A percentile compares a stretch with the other conserved stretches of the same genome.
Evolutionary conservation across 2,888 invertebrate genomes (phyloP).

Genomic region (Ochlodes sylvanus): DNA sequence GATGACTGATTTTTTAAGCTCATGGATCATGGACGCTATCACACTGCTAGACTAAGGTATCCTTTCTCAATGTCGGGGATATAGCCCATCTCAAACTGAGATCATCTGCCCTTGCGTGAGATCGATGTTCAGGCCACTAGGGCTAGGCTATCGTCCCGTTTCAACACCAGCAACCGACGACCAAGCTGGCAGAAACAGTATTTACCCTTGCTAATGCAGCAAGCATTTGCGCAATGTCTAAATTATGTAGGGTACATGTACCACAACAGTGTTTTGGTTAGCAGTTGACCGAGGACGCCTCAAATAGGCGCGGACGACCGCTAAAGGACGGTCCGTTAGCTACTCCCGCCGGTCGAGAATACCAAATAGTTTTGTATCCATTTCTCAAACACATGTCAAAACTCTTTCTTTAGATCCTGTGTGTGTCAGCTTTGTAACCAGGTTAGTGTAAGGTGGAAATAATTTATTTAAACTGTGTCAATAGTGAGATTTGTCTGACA

Average conservation of each 20-base stretch:
- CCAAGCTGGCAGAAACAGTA: too few species aligned
- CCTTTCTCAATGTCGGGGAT: too few species aligned
- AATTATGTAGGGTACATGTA: not conserved
- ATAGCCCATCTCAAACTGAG: too few species aligned
- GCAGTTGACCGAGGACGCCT: slow-evolving; percentile 5
- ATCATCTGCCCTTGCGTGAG: too few species aligned
- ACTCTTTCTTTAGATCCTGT: slow-evolving; percentile 33
- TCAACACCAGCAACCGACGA: too few species aligned
- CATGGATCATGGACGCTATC: too few species aligned
- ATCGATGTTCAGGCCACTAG: too few species aligned
- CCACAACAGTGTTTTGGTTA: not conserved
- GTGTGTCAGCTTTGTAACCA: not conserved
- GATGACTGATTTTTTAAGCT: too few species aligned
- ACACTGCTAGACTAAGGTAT: not conserved
- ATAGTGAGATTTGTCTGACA: too few species aligned
- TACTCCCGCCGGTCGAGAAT: slow-evolving; percentile 46
- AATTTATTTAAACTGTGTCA: not conserved
- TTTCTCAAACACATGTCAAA: slow-evolving; percentile 36
- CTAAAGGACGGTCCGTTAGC: slow-evolving; percentile 46
- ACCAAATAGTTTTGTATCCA: slow-evolving; percentile 45
- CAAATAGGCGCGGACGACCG: slow-evolving; percentile 14
- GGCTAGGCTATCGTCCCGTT: too few species aligned
- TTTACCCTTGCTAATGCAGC: too few species aligned
- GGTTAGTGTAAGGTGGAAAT: not conserved
- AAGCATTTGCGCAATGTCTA: not conserved